These are phyloP conservation scores for Cyclopterus lumpus DNA, from an alignment of 2,797 vertebrate genomes.

Conservation along the genomic window DNA sequence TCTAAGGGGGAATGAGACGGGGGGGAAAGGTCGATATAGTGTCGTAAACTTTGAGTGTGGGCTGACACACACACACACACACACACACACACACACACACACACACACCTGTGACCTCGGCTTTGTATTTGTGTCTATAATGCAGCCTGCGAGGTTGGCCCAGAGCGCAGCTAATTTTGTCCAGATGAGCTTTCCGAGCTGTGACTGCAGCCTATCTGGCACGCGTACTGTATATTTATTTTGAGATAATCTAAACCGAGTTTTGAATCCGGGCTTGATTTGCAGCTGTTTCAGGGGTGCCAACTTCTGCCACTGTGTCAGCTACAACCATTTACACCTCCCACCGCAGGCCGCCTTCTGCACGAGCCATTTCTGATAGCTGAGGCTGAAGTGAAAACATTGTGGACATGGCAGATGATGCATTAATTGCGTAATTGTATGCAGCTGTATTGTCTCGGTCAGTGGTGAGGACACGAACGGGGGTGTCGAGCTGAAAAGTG, in stretches of 20 bases:
- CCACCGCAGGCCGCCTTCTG: constrained; percentile 57
- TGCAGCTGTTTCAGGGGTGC: constrained; percentile 55
- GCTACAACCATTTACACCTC: constrained; percentile 70
- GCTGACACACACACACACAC: constrained; percentile 46
- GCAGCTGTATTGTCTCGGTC: constrained; percentile 75
- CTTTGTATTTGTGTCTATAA: constrained; percentile 52
- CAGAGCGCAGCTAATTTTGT: constrained; percentile 62
- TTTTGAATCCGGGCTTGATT: constrained; percentile 59
- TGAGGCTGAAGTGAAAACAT: constrained; percentile 66
- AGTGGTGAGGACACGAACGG: constrained; percentile 61
- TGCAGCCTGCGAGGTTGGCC: constrained; percentile 36
- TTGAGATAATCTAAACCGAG: constrained; percentile 67
- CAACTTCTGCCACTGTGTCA: constrained; percentile 70
- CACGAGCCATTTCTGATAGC: constrained; percentile 62
- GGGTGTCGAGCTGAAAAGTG: constrained; percentile 31
- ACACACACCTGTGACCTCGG: constrained; percentile 66
- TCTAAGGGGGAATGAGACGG: constrained; percentile 38
- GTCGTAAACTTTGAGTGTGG: constrained; percentile 50
- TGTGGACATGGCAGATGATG: constrained; percentile 68
- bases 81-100: constrained; percentile 43
- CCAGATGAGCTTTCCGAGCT: constrained; percentile 68
- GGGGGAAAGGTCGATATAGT: constrained; percentile 7
- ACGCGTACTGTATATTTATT: constrained; percentile 64
- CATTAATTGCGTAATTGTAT: constrained; percentile 75
- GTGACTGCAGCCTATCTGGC: constrained; percentile 60